Evolutionary conservation across 1,140 invertebrate genomes (phyloP).

Genomic region (Ceratina japonica): DNA sequence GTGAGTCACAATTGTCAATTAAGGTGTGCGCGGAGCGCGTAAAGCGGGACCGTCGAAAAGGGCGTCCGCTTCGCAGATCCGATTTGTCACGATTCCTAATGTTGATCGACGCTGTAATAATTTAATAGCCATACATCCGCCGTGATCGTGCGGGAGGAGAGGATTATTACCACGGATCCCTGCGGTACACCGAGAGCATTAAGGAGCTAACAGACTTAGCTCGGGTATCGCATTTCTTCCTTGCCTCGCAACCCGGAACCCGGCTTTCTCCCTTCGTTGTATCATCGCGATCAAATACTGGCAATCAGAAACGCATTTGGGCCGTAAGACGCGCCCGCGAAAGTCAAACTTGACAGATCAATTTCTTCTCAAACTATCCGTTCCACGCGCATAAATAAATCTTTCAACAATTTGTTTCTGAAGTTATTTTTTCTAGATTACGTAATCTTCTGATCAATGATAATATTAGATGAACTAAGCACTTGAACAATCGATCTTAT

Average conservation of each 20-base stretch:
- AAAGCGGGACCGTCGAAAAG: conserved; percentile 1
- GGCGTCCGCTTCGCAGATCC: conserved; percentile 65
- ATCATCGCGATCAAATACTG: conserved; percentile 5
- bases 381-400: too few relatives aligned
- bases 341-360: too few relatives aligned
- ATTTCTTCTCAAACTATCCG: too few relatives aligned
- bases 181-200: conserved; percentile 73
- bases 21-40: conserved; percentile 44
- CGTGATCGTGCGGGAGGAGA: conserved; percentile 68
- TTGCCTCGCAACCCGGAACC: conserved; percentile 50
- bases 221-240: conserved; percentile 73
- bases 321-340: neutral
- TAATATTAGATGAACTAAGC: too few relatives aligned
- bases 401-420: too few relatives aligned
- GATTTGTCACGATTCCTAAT: conserved; percentile 79
- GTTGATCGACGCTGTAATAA: conserved; percentile 77
- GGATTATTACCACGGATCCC: conserved; percentile 72
- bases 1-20: conserved; percentile 61
- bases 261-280: conserved; percentile 46
- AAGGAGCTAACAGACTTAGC: conserved; percentile 78
- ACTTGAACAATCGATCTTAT: too few relatives aligned
- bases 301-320: conserved; percentile 9
- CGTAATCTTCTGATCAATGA: too few relatives aligned
- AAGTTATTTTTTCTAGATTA: too few relatives aligned
- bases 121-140: conserved; percentile 77